A percentile compares a stretch with the other conserved stretches of the same genome.
These are phyloP conservation scores for Toxotes jaculatrix DNA, from an alignment of 2,113 vertebrate genomes.

Conservation along the genomic window DNA sequence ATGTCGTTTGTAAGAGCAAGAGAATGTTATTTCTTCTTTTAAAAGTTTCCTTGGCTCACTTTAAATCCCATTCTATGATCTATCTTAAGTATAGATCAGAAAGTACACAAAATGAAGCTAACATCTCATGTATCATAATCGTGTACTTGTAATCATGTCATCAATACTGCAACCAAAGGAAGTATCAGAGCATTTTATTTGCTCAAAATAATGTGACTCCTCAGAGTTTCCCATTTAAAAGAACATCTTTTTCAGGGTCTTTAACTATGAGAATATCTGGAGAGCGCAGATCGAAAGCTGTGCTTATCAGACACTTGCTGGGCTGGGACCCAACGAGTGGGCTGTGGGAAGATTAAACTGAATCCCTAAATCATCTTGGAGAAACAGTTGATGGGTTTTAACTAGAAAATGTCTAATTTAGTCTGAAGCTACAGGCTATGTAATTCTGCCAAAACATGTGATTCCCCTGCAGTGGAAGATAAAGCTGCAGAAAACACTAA, in stretches of 20 bases:
- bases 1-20: too few species aligned
- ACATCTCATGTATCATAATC: not conserved
- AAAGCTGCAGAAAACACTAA: conserved; percentile 19
- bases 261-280: conserved; percentile 38
- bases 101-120: not conserved
- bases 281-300: conserved; percentile 7
- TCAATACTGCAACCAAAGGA: not conserved
- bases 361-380: conserved; percentile 49
- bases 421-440: conserved; percentile 40
- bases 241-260: conserved; percentile 32
- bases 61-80: not conserved
- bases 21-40: not conserved
- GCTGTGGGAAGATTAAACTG: conserved; percentile 56
- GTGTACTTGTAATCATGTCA: too few species aligned
- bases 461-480: conserved; percentile 40
- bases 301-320: conserved; percentile 43
- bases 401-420: conserved; percentile 50
- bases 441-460: conserved; percentile 36
- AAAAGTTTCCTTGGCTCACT: not conserved
- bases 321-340: conserved; percentile 51
- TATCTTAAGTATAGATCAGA: not conserved
- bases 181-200: not conserved
- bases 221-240: not conserved
- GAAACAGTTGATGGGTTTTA: conserved; percentile 56
- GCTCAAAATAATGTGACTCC: not conserved